Conservation (phyloP, 2,888 invertebrate species). For the Drosophila nigricruria region DNA sequence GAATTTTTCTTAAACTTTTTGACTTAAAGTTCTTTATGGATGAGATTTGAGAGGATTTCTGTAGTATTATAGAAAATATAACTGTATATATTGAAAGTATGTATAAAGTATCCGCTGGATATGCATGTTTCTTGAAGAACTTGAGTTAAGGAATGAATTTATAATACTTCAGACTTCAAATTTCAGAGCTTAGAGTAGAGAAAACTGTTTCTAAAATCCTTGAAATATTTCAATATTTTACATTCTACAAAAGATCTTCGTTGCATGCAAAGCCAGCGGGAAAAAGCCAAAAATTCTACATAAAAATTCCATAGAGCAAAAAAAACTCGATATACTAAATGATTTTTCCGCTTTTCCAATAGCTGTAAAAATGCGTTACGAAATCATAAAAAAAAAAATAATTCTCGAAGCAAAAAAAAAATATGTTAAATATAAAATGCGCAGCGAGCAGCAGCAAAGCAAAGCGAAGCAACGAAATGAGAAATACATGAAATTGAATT, state of each 20-base stretch:
- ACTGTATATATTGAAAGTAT: too few relatives aligned
- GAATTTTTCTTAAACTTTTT: too few relatives aligned
- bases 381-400: background rate
- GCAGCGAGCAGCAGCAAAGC: slow-evolving; percentile 1
- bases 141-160: too few relatives aligned
- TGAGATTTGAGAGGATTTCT: too few relatives aligned
- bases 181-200: background rate
- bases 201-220: background rate
- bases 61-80: too few relatives aligned
- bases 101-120: too few relatives aligned
- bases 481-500: slow-evolving; percentile 11
- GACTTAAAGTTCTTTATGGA: too few relatives aligned
- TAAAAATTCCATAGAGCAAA: too few relatives aligned
- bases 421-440: background rate
- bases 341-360: background rate
- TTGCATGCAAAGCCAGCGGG: background rate
- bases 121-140: too few relatives aligned
- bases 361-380: background rate
- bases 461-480: background rate
- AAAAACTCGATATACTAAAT: too few relatives aligned
- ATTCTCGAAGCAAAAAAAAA: background rate
- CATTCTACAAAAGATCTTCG: background rate
- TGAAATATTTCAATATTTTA: background rate
- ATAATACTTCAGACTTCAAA: too few relatives aligned
- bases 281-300: background rate